phyloP scores from a whole-genome alignment of 64 coral and sea anemone genomes.

The Stichodactyla mertensii region DNA sequence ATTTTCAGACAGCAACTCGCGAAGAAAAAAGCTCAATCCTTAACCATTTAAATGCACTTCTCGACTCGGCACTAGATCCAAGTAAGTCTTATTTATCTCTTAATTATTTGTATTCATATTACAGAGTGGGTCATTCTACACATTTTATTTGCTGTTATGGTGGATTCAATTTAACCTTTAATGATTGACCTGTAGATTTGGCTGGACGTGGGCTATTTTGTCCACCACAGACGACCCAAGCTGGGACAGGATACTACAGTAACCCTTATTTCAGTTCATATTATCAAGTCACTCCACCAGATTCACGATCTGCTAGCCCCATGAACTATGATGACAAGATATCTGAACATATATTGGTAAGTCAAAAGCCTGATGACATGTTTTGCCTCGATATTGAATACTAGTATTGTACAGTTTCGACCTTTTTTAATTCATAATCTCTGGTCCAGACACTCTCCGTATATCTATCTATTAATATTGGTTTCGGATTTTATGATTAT shows the following conservation, averaged over 20 bases:
- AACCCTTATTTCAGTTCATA: constrained; percentile 9
- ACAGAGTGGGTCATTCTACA: not conserved
- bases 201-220: constrained; percentile 8
- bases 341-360: constrained; percentile 41
- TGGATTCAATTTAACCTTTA: not conserved
- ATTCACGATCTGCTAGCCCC: constrained; percentile 52
- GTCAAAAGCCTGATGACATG: not conserved
- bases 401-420: too few species aligned
- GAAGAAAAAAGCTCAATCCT: constrained; percentile 54
- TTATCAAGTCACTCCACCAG: constrained; percentile 45
- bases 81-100: constrained; percentile 28
- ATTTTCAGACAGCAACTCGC: not conserved
- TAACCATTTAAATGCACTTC: constrained; percentile 50
- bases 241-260: not conserved
- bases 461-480: too few species aligned
- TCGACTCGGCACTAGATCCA: constrained; percentile 57
- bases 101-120: not conserved
- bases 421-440: too few species aligned
- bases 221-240: not conserved
- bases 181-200: not conserved
- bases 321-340: constrained; percentile 41
- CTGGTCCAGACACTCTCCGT: too few species aligned
- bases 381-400: too few species aligned
- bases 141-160: not conserved
- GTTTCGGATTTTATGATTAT: too few species aligned